Percentiles rank a stretch among this genome's conserved stretches.
phyloP scores from a whole-genome alignment of 2,888 invertebrate genomes.

The Conchocele bisecta region DNA sequence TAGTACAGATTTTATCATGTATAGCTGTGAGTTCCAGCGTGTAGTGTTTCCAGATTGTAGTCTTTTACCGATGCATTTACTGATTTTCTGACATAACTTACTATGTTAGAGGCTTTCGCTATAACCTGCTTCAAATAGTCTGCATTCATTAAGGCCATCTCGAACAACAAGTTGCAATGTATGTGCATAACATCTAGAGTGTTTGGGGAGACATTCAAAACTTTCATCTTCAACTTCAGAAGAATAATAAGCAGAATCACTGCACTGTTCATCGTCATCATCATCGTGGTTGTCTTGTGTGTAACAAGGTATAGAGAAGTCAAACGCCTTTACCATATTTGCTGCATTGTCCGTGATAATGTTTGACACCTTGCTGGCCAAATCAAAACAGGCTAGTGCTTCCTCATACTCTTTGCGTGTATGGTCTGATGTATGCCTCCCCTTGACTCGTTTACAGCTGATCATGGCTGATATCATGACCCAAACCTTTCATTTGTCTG shows the following conservation, averaged over 20 bases:
- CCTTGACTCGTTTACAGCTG: slow-evolving; percentile 25
- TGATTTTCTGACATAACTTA: slow-evolving; percentile 22
- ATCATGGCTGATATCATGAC: slow-evolving; percentile 16
- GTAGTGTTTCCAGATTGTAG: slow-evolving; percentile 32
- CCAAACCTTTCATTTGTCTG: slow-evolving; percentile 33
- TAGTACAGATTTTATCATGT: slow-evolving; percentile 33
- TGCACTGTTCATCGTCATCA: slow-evolving; percentile 1
- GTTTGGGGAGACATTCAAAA: not conserved
- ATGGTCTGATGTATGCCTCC: slow-evolving; percentile 28
- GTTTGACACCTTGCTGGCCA: slow-evolving; percentile 22
- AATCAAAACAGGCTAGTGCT: slow-evolving; percentile 6
- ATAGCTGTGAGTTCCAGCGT: slow-evolving; percentile 30
- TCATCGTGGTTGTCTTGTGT: not conserved
- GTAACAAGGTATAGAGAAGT: slow-evolving; percentile 24
- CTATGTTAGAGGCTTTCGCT: slow-evolving; percentile 19
- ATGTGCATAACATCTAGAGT: slow-evolving; percentile 31
- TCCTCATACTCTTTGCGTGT: slow-evolving; percentile 40
- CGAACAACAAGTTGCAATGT: slow-evolving; percentile 31
- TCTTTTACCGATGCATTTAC: slow-evolving; percentile 17
- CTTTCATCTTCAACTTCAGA: not conserved
- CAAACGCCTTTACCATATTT: slow-evolving; percentile 35
- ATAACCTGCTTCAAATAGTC: slow-evolving; percentile 19
- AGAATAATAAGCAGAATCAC: not conserved
- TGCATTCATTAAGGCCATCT: slow-evolving; percentile 30
- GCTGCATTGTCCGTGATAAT: slow-evolving; percentile 38